Evolutionary conservation across 2,113 vertebrate genomes (phyloP).

Genomic region (Crocuta crocuta): DNA sequence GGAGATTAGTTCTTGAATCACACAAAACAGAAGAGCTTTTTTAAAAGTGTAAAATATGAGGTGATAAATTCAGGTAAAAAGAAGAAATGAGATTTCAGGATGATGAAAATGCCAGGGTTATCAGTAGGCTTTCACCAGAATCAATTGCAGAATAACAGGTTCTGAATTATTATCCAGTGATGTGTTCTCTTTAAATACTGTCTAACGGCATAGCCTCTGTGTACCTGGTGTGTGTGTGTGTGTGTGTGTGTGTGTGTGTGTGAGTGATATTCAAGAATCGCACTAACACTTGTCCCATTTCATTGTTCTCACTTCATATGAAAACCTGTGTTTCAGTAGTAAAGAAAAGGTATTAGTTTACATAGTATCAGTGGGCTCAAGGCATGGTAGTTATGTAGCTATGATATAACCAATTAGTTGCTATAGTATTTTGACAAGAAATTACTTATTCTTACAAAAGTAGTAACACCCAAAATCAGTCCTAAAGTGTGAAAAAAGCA

Average conservation of each 20-base stretch:
- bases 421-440: not conserved
- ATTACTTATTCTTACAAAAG: not conserved
- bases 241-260: not conserved
- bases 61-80: slow-evolving; percentile 42
- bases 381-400: not conserved
- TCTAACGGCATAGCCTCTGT: not conserved
- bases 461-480: not conserved
- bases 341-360: not conserved
- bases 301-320: not conserved
- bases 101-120: slow-evolving; percentile 17
- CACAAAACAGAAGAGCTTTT: not conserved
- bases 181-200: not conserved
- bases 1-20: slow-evolving; percentile 49
- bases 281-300: not conserved
- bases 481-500: not conserved
- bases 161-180: slow-evolving; percentile 24
- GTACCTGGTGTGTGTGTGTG: not conserved
- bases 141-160: not conserved
- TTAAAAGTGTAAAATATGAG: not conserved
- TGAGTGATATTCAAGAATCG: not conserved
- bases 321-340: not conserved
- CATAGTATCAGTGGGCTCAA: not conserved
- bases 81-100: slow-evolving; percentile 36
- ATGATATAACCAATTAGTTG: not conserved
- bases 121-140: slow-evolving; percentile 12